Conservation (phyloP, 2,113 vertebrate species). For the Apodemus sylvaticus region DNA sequence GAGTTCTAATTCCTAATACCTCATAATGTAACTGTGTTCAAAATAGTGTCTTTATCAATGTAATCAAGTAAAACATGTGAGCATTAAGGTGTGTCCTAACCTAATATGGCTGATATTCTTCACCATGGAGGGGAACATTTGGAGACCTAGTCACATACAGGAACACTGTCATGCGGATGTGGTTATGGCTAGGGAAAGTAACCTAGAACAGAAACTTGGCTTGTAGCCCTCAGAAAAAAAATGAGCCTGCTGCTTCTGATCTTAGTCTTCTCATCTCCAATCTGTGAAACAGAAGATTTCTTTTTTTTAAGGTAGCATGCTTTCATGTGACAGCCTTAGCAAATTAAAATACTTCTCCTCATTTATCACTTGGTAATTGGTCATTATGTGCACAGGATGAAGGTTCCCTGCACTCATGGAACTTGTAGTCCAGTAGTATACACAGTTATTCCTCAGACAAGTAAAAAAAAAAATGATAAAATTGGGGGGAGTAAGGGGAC, state of each 20-base stretch:
- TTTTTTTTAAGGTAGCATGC: neutral
- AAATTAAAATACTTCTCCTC: neutral
- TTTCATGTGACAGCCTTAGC: neutral
- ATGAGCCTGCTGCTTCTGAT: neutral
- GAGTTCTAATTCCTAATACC: neutral
- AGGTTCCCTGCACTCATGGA: neutral
- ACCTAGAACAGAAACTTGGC: neutral
- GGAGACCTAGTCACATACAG: neutral
- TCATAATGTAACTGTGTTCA: neutral
- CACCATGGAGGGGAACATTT: neutral
- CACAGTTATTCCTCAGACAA: neutral
- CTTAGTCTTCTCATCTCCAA: neutral
- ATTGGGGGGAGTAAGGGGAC: neutral
- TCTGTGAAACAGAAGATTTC: neutral
- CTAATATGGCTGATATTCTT: neutral
- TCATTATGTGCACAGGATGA: neutral
- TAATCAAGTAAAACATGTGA: neutral
- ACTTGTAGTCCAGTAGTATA: neutral
- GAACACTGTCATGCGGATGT: neutral
- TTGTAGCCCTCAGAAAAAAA: neutral
- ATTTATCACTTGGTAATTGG: neutral
- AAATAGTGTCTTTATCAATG: neutral
- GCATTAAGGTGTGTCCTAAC: neutral
- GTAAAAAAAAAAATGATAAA: neutral
- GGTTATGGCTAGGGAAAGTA: neutral